Evolutionary conservation across 2,888 invertebrate species (phyloP).

Genomic region (Caenorhabditis virilis): DNA sequence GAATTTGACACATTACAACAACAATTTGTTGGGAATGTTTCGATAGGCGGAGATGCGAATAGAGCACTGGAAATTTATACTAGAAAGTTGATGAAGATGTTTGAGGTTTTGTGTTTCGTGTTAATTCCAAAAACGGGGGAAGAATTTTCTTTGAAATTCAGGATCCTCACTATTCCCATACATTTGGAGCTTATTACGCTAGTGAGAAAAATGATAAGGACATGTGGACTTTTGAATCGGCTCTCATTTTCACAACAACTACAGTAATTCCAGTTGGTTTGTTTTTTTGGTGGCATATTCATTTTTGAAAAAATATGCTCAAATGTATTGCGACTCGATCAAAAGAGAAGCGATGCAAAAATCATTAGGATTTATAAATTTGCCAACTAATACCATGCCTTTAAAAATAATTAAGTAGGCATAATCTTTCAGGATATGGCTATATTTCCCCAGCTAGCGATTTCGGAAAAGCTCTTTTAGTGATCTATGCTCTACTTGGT

Average conservation of each 20-base stretch:
- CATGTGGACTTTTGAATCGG: slow-evolving; percentile 48
- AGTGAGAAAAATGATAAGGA: slow-evolving; percentile 29
- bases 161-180: slow-evolving; percentile 26
- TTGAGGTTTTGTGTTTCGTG: slow-evolving; percentile 18
- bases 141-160: slow-evolving; percentile 10
- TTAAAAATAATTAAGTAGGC: no score
- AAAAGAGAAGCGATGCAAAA: no score
- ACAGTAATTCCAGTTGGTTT: slow-evolving; percentile 59
- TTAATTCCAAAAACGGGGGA: no score
- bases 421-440: slow-evolving; percentile 49
- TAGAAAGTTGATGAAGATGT: slow-evolving; percentile 26
- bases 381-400: no score
- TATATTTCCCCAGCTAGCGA: slow-evolving; percentile 44
- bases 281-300: slow-evolving; percentile 7
- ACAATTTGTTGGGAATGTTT: slow-evolving; percentile 29
- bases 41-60: slow-evolving; percentile 1
- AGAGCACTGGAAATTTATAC: slow-evolving; percentile 36
- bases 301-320: background rate
- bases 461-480: slow-evolving; percentile 32
- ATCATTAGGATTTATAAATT: no score
- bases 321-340: no score
- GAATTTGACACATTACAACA: slow-evolving; percentile 22
- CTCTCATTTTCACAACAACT: slow-evolving; percentile 52
- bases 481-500: slow-evolving; percentile 49
- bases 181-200: slow-evolving; percentile 31